Evolutionary conservation across 2,113 vertebrate genomes (phyloP), one percentile per base, ranked within the genome.

Genomic region (Myrmophylax atrothorax): DNA sequence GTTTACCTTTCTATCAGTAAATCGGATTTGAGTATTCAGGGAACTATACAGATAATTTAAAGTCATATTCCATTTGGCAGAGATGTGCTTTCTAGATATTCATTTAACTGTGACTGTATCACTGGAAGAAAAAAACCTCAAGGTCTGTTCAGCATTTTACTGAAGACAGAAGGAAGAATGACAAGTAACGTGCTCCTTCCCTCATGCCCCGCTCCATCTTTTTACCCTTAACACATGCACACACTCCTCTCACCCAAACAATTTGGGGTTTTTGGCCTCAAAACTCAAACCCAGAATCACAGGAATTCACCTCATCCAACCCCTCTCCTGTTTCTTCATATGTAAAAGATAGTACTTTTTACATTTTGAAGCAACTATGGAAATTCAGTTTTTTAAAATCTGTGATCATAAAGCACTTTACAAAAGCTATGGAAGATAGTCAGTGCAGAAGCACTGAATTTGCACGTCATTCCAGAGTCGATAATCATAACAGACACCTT

Each of bases 61-160:
- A 87, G 12, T 29, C 14, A 3, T 19, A 74, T 64, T 91, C 77
- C 9, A 74, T 84, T 75, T 75, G 64, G 25, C 31, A 93, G 52
- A 67, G 19, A 2, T 2, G 28, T 69, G 17, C 12, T 69, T 28
- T 68, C 44, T 63, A 76, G 49, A 25, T n/a, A 58, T 5, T n/a
- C 0, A 0, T 67, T 53, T 56, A 88, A 73, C 26, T 44, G 46
- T 52, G 42, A 76, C 38, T 64, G 0, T 25, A 55, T 11, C 50
- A 74, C 40, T 35, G 10, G 15, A 62, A 86, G 18, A 69, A 88
- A 69, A 59, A 74, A 72, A 38, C 19, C 18, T 42, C 42, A 60
- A 84, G 10, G 10, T 63, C 64, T 80, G 49, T 37, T 37, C 8
- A 49, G 35, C 10, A 16, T 64, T 72, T 88, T 76, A 73, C 8